A percentile compares a stretch with the other conserved stretches of the same genome.
phyloP scores from a whole-genome alignment of 2,797 vertebrate species.

The Linurgus olivaceus region DNA sequence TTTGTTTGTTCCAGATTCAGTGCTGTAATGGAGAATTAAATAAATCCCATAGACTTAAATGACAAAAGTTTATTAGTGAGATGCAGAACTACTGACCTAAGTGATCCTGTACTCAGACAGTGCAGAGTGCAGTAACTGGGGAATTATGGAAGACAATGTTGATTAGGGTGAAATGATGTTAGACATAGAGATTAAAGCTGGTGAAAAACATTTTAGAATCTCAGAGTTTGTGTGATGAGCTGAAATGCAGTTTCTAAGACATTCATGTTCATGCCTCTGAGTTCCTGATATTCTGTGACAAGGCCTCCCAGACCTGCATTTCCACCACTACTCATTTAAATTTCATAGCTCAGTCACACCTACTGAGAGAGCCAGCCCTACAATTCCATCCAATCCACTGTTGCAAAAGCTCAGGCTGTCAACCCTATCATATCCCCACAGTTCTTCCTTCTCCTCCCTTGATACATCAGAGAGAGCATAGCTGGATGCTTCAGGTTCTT shows the following conservation, averaged over 20 bases:
- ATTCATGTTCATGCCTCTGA: not conserved
- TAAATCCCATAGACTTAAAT: not conserved
- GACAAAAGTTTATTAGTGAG: not conserved
- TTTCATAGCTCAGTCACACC: not conserved
- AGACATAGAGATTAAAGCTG: not conserved
- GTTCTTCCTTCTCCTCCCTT: not conserved
- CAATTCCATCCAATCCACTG: not conserved
- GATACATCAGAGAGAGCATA: not conserved
- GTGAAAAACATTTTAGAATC: not conserved
- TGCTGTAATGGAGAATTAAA: not conserved
- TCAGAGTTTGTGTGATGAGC: not conserved
- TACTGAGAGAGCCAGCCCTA: not conserved
- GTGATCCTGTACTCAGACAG: not conserved
- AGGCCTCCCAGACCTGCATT: not conserved
- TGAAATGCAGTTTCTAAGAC: not conserved
- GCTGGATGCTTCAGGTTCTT: not conserved
- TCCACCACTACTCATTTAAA: not conserved
- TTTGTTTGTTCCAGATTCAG: not conserved
- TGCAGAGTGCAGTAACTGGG: not conserved
- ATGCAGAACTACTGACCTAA: not conserved
- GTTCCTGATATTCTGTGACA: not conserved
- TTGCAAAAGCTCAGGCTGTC: not conserved
- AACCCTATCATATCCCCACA: not conserved
- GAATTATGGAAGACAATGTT: not conserved
- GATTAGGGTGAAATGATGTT: not conserved